Base-by-base conservation (phyloP, 2,113 vertebrate genomes). In the Neolamprologus fasciatus region DNA sequence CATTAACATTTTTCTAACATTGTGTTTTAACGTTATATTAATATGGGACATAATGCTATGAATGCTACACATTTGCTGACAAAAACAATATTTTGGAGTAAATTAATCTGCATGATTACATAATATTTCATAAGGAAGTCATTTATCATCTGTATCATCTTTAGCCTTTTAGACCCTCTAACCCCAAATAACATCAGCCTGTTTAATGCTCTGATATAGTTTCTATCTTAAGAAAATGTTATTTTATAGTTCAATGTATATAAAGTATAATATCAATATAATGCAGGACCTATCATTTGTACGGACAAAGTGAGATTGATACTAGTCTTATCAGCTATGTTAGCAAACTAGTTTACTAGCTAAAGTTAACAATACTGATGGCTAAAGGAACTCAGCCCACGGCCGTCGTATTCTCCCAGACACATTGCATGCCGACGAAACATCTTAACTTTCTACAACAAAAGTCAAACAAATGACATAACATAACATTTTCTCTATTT, bases 361-460 rank as follows among this genome's bases (percentile, higher is more conserved):
- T 33, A 63, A 63, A 63, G 58, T 61, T 63, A 63, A 63, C 58
- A 63, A 63, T 35, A 35, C 58, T 63, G 31, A 63, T 35, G 58
- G 58, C 28, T n/a, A 2, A 63, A 63, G 31, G 17, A 63, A 33
- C 58, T 63, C 16, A 19, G 31, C 58, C 31, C 31, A 63, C 2
- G 6, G 31, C 31, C 6, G 9, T 63, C 0, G 3, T 35, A 63
- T 63, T 63, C 58, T 35, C 58, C 0, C 58, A 63, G 58, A 63
- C 31, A 35, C 58, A 35, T 63, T 33, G 4, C 31, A 11, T 35
- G 17, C 6, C 6, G 17, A 35, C 17, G 0, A 63, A 35, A 63
- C 58, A 63, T 63, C 28, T 35, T 19, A 63, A 63, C 31, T 63
- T 63, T 35, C 58, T 35, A 35, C 58, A 63, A 63, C 58, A 63